Evolutionary conservation across 2,797 vertebrate species (phyloP), one percentile per base, ranked within the genome.

Genomic region (Holocentrus rufus): DNA sequence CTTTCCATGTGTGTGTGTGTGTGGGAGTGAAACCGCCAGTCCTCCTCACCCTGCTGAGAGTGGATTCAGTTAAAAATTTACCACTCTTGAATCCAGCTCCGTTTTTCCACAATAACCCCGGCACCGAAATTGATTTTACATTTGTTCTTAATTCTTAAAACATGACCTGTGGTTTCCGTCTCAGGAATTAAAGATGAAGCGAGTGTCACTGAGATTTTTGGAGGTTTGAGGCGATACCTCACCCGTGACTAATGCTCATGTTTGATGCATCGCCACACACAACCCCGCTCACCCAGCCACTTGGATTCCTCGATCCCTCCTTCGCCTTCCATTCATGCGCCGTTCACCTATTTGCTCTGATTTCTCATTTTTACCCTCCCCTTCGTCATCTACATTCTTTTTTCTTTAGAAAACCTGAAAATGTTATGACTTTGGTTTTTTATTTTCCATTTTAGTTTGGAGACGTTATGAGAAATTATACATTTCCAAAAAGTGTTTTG

Each of bases 181-280:
- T 59, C 59, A 34, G 52, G 62, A 60, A 67, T 42, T 72, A 27
- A 39, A 27, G 30, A 59, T 66, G 25, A 76, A 59, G 74, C 58
- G 18, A 67, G 59, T 39, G 54, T 79, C 78, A 77, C 69, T 72
- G 79, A 75, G 62, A 25, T 62, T 76, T 80, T 76, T 76, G 76
- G 81, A 84, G 44, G 77, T 66, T 76, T 65, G 65, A 60, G 72
- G 46, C 44, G 17, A 80, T 61, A 63, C 72, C n/a, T 79, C 46
- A 23, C 55, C 80, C 63, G 54, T 49, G 60, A 79, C 66, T 47
- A 14, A 46, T 1, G 7, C 76, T 84, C 69, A 57, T 80, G 69
- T 80, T 81, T 84, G 79, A 87, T 86, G 65, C 74, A 84, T 80
- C 49, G 44, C 61, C 18, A 18, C 69, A 17, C 49, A 4, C 7